These are phyloP conservation scores for Chrysolina americana DNA, from an alignment of 2,888 invertebrate species.

Conservation along the genomic window DNA sequence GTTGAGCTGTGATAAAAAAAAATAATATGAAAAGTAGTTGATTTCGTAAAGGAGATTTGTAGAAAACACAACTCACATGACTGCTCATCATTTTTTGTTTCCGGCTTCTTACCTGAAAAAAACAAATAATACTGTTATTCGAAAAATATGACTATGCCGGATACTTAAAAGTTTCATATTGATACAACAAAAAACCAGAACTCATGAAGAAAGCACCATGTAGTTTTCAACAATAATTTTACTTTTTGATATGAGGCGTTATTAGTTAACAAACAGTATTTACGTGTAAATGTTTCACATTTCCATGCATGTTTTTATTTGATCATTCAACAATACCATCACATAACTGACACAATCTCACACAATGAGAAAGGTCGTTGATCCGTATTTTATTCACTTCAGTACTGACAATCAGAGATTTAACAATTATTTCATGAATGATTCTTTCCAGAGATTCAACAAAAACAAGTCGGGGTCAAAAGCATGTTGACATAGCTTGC, in stretches of 20 bases:
- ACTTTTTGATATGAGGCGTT: no score
- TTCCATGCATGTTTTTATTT: background rate
- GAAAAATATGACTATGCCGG: no score
- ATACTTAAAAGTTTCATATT: no score
- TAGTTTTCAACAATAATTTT: no score
- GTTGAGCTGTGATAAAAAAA: no score
- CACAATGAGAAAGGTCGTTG: slow-evolving; percentile 17
- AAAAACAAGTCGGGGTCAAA: slow-evolving; percentile 31
- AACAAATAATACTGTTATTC: background rate
- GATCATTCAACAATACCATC: slow-evolving; percentile 16
- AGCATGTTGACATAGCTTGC: slow-evolving; percentile 8
- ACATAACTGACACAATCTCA: slow-evolving; percentile 18
- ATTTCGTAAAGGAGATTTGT: no score
- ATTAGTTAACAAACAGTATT: background rate
- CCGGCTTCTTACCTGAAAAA: background rate
- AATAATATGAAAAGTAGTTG: no score
- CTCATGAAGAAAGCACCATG: no score
- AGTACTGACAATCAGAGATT: background rate
- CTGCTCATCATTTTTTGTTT: background rate
- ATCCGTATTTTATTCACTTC: slow-evolving; percentile 1
- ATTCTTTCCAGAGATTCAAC: slow-evolving; percentile 24
- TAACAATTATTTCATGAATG: slow-evolving; percentile 22
- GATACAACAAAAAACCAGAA: no score
- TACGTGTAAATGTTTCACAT: background rate
- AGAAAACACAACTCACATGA: background rate